These are phyloP conservation scores for Phragmatobia fuliginosa DNA, from an alignment of 2,888 invertebrate species.

Conservation along the genomic window DNA sequence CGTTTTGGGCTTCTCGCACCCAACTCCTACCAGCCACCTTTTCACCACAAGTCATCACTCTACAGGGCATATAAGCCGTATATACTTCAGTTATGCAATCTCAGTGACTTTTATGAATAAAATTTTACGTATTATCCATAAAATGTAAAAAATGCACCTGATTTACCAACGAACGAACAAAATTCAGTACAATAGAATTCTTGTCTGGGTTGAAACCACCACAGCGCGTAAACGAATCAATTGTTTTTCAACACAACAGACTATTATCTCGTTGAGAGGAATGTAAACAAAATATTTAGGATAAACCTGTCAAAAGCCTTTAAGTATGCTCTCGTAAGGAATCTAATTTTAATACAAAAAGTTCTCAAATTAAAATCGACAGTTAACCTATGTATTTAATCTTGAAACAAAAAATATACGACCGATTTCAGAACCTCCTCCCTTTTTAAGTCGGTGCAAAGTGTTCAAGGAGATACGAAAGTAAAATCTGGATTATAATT, in stretches of 20 bases:
- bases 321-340: background rate
- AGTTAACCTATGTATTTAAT: no score
- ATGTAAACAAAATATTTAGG: slow-evolving; percentile 47
- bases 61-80: no score
- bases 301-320: background rate
- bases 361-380: no score
- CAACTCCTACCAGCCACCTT: no score
- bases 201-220: background rate
- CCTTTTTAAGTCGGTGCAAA: no score
- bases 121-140: background rate
- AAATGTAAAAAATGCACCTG: background rate
- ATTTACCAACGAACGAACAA: background rate
- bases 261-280: slow-evolving; percentile 54
- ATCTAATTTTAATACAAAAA: background rate
- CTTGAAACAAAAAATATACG: no score
- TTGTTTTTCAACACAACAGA: slow-evolving; percentile 63
- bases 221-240: slow-evolving; percentile 46
- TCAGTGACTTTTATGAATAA: background rate
- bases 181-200: slow-evolving; percentile 9
- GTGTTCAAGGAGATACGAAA: background rate
- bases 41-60: no score
- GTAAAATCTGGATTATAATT: background rate
- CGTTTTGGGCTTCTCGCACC: no score
- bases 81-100: no score
- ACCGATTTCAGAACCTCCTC: no score